These are phyloP conservation scores for Bubo bubo DNA, from an alignment of 2,113 vertebrate genomes.

Conservation along the genomic window DNA sequence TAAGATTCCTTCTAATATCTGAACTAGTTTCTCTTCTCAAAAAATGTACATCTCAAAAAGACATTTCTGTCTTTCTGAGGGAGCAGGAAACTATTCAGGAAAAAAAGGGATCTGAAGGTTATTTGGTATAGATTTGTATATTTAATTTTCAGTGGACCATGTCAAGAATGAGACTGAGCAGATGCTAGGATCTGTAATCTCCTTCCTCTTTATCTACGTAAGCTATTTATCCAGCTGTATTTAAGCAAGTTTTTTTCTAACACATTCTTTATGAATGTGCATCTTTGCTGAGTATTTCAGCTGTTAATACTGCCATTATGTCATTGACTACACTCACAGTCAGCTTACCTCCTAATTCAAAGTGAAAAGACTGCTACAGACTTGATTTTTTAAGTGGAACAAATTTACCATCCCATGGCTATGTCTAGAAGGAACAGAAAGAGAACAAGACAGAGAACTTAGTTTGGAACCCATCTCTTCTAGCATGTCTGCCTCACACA, in stretches of 20 bases:
- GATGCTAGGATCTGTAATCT: neutral
- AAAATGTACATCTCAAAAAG: neutral
- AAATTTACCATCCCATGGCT: neutral
- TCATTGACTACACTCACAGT: neutral
- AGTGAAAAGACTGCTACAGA: neutral
- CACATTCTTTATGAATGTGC: accelerated
- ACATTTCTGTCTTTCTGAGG: neutral
- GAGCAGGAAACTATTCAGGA: neutral
- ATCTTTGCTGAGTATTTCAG: neutral
- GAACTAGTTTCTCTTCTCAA: neutral
- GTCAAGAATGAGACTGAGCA: neutral
- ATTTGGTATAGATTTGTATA: neutral
- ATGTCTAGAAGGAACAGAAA: neutral
- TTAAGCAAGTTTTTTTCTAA: neutral
- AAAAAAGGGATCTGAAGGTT: neutral
- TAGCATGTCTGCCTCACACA: neutral
- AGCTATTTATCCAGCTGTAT: neutral
- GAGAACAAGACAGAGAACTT: neutral
- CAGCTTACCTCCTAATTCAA: neutral
- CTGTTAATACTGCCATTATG: neutral
- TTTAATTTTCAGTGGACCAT: constrained; percentile 3
- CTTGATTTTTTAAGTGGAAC: neutral
- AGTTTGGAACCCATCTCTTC: neutral
- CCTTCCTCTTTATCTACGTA: neutral
- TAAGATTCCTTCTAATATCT: neutral